A percentile compares a stretch with the other conserved stretches of the same genome.
Conservation (phyloP, 2,113 vertebrate genomes). For the Phalacrocorax brasilianus region DNA sequence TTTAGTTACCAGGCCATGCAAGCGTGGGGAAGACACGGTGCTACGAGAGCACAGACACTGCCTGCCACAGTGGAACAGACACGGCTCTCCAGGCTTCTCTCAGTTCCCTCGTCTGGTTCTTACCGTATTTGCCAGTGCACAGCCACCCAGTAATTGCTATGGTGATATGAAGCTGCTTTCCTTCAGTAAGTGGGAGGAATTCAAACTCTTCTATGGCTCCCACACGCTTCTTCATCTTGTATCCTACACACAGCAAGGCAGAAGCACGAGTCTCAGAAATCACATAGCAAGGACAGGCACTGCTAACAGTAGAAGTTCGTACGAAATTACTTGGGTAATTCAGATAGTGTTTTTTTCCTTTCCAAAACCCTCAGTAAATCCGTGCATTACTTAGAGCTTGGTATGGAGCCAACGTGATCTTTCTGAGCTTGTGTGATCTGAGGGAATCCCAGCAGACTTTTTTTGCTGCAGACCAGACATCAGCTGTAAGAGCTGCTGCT, state of each 20-base stretch:
- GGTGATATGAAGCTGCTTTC: slow-evolving; percentile 89
- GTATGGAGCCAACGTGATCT: neutral
- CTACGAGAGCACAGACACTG: neutral
- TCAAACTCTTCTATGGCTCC: slow-evolving; percentile 97
- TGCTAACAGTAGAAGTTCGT: neutral
- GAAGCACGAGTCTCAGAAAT: neutral
- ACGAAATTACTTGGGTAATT: neutral
- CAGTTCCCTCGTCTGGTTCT: slow-evolving; percentile 18
- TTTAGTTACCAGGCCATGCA: neutral
- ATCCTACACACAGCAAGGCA: slow-evolving; percentile 75
- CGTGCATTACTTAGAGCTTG: neutral
- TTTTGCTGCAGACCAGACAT: neutral
- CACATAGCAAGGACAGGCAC: neutral
- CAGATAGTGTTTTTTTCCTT: neutral
- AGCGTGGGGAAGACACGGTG: neutral
- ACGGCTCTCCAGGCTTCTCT: neutral
- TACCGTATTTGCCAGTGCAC: slow-evolving; percentile 92
- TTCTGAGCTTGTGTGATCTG: neutral
- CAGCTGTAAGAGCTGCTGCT: neutral
- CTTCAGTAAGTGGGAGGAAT: slow-evolving; percentile 89
- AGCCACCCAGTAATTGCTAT: slow-evolving; percentile 95
- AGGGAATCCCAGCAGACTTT: neutral
- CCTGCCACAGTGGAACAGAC: neutral
- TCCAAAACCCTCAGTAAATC: neutral
- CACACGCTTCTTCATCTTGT: slow-evolving; percentile 98